Percentiles rank a stretch among this genome's conserved stretches.
Evolutionary conservation across 2,888 invertebrate genomes (phyloP).

Genomic region (Geophilus truncorum): DNA sequence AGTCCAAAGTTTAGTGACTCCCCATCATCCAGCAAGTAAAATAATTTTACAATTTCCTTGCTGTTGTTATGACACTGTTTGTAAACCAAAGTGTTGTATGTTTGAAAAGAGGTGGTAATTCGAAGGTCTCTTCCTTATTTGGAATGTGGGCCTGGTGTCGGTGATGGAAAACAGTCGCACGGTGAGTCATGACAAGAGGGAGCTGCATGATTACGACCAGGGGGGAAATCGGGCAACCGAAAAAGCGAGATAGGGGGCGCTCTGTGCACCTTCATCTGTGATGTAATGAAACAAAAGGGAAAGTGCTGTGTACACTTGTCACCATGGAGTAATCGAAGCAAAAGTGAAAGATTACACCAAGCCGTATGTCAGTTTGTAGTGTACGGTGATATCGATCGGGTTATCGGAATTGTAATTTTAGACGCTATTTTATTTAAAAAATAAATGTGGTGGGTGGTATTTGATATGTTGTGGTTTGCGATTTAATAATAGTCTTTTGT

Average conservation of each 20-base stretch:
- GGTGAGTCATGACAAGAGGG: constrained; percentile 1
- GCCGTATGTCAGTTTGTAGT: neutral
- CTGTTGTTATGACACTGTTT: neutral
- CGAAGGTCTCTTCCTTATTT: constrained; percentile 13
- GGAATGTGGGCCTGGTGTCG: constrained; percentile 25
- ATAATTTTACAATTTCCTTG: constrained; percentile 22
- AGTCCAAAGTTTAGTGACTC: too few relatives aligned
- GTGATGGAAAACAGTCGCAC: constrained; percentile 11
- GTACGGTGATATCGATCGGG: too few relatives aligned
- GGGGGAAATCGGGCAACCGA: neutral
- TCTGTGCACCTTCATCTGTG: neutral
- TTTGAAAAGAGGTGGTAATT: neutral
- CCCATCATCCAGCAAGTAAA: too few relatives aligned
- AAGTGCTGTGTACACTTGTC: neutral
- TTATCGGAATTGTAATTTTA: neutral
- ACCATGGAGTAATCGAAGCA: neutral
- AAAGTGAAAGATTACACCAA: neutral
- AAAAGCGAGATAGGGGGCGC: neutral
- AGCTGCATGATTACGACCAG: neutral
- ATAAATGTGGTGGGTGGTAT: neutral
- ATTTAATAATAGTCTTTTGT: neutral
- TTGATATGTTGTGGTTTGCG: neutral
- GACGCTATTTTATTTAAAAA: neutral
- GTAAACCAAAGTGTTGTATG: neutral
- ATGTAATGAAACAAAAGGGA: neutral